A percentile compares a stretch with the other conserved stretches of the same genome.
These are phyloP conservation scores for Penaeus vannamei DNA, from an alignment of 1,140 invertebrate species.

Conservation along the genomic window DNA sequence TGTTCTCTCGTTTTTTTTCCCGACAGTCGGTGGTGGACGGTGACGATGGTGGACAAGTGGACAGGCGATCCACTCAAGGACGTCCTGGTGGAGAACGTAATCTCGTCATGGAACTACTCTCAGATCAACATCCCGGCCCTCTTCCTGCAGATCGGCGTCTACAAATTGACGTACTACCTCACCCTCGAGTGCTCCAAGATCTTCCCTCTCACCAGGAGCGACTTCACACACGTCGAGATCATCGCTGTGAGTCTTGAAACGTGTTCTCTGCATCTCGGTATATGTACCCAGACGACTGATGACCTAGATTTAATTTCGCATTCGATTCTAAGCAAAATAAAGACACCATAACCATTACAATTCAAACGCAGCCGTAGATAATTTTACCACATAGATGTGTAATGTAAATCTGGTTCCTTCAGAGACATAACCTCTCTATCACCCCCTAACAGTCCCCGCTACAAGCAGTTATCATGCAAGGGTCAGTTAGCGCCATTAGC, in stretches of 20 bases:
- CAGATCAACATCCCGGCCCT: constrained; percentile 27
- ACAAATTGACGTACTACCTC: constrained; percentile 47
- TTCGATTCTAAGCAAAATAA: too few relatives aligned
- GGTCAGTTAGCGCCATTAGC: constrained; percentile 6
- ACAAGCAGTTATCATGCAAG: constrained; percentile 4
- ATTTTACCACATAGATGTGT: too few relatives aligned
- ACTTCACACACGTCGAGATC: constrained; percentile 40
- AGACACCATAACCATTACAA: too few relatives aligned
- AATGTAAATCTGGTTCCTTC: too few relatives aligned
- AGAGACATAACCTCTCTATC: too few relatives aligned
- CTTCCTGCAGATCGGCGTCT: constrained; percentile 43
- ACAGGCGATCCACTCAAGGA: constrained; percentile 38
- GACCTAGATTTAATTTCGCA: too few relatives aligned
- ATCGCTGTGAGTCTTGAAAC: constrained; percentile 29
- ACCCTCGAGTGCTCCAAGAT: constrained; percentile 51
- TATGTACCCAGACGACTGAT: too few relatives aligned
- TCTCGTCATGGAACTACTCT: constrained; percentile 54
- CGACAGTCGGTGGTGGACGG: constrained; percentile 44
- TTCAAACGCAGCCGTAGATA: too few relatives aligned
- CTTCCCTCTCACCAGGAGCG: constrained; percentile 40
- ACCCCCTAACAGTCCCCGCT: neutral
- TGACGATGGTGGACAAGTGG: constrained; percentile 6
- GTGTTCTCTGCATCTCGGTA: too few relatives aligned
- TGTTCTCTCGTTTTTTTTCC: neutral
- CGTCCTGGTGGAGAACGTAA: neutral